Conservation (phyloP, 2,797 vertebrate genomes). For the Taeniopygia guttata region DNA sequence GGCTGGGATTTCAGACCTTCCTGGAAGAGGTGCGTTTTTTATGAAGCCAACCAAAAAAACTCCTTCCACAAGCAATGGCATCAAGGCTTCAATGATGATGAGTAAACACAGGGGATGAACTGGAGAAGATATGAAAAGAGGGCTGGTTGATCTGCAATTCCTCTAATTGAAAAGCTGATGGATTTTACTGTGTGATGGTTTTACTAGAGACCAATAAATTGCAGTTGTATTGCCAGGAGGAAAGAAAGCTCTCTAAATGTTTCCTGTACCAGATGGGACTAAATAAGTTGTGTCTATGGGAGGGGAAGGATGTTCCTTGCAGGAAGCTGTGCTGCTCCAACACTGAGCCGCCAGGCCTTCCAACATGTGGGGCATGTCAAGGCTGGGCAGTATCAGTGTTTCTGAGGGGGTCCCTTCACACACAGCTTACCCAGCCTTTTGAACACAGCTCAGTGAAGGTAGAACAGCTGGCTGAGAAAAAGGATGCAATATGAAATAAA, state of each 20-base stretch:
- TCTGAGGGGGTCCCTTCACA: neutral
- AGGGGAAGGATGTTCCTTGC: neutral
- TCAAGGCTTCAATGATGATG: neutral
- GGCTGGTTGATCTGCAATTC: neutral
- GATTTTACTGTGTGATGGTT: neutral
- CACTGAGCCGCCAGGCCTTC: neutral
- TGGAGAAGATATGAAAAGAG: neutral
- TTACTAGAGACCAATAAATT: neutral
- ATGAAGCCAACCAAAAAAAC: neutral
- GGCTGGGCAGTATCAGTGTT: neutral
- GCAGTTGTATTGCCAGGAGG: neutral
- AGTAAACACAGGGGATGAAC: neutral
- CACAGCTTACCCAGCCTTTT: neutral
- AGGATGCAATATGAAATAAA: neutral
- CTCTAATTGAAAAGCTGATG: neutral
- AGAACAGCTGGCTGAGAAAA: neutral
- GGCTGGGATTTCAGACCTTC: neutral
- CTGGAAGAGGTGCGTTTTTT: neutral
- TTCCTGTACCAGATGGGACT: neutral
- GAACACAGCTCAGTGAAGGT: neutral
- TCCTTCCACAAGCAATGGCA: neutral
- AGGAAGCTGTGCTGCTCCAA: neutral
- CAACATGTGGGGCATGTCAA: rapidly evolving
- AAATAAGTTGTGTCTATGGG: neutral
- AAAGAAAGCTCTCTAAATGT: neutral